phyloP scores from a whole-genome alignment of 2,888 invertebrate species.

The Apamea sordens region DNA sequence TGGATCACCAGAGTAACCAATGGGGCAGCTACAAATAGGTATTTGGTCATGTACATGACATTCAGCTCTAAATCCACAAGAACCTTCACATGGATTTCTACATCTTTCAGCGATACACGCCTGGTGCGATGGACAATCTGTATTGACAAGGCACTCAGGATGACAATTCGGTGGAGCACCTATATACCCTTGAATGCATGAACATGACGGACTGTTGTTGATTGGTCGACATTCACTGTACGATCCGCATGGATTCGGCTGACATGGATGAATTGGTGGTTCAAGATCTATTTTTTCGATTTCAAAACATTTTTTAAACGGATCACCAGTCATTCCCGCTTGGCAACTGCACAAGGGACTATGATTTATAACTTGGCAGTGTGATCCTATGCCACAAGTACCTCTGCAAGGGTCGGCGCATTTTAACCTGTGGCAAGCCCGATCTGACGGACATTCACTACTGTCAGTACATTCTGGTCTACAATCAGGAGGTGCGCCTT shows the following conservation, averaged over 20 bases:
- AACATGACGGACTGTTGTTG: slow-evolving; percentile 94
- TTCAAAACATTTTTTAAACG: slow-evolving; percentile 90
- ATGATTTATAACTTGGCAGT: slow-evolving; percentile 94
- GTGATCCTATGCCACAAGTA: slow-evolving; percentile 93
- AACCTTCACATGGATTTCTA: slow-evolving; percentile 95
- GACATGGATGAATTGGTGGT: slow-evolving; percentile 91
- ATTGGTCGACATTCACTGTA: slow-evolving; percentile 94
- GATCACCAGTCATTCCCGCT: slow-evolving; percentile 92
- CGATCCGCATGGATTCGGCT: slow-evolving; percentile 95
- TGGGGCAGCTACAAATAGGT: slow-evolving; percentile 94
- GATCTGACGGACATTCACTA: slow-evolving; percentile 93
- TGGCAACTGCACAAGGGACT: slow-evolving; percentile 95
- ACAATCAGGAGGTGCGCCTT: slow-evolving; percentile 93
- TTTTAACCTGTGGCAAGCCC: slow-evolving; percentile 94
- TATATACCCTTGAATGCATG: slow-evolving; percentile 93
- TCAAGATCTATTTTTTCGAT: slow-evolving; percentile 72
- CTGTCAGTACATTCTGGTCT: slow-evolving; percentile 94
- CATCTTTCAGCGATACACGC: slow-evolving; percentile 96
- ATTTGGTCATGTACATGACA: slow-evolving; percentile 95
- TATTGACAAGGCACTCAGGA: slow-evolving; percentile 95
- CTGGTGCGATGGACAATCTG: slow-evolving; percentile 94
- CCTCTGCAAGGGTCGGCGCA: slow-evolving; percentile 95
- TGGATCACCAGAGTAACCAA: slow-evolving; percentile 94
- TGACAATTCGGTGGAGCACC: slow-evolving; percentile 95
- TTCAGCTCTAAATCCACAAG: slow-evolving; percentile 94